phyloP scores from a whole-genome alignment of 1,140 invertebrate species.

The Cydia strobilella region DNA sequence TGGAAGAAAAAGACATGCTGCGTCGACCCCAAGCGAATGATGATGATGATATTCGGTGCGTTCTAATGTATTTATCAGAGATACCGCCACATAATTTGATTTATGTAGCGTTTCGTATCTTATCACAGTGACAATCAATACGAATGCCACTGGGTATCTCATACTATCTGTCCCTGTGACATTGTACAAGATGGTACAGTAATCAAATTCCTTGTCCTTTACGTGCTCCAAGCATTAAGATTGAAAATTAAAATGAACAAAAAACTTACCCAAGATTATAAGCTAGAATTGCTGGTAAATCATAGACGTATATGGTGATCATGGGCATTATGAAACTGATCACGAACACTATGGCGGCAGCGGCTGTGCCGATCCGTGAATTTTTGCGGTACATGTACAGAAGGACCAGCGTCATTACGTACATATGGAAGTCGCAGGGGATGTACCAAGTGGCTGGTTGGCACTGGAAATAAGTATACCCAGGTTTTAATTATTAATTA shows the following conservation, averaged over 20 bases:
- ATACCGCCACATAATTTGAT: no score
- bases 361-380: slow-evolving; percentile 1
- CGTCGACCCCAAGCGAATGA: no score
- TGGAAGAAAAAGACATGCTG: no score
- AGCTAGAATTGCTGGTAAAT: slow-evolving; percentile 1
- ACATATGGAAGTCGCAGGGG: slow-evolving; percentile 86
- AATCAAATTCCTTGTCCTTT: neutral
- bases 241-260: neutral
- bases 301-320: neutral
- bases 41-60: no score
- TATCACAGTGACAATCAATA: neutral
- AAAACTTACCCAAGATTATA: slow-evolving; percentile 27
- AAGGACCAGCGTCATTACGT: slow-evolving; percentile 81
- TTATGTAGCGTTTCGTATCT: no score
- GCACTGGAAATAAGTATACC: slow-evolving; percentile 74
- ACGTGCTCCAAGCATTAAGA: no score
- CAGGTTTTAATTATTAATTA: no score
- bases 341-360: neutral
- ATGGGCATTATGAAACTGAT: neutral
- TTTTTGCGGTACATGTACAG: slow-evolving; percentile 73
- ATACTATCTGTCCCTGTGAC: no score
- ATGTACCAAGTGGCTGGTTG: slow-evolving; percentile 87
- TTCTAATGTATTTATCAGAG: no score
- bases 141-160: neutral
- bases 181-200: no score